Evolutionary conservation across 2,113 vertebrate species (phyloP).

Genomic region (Apistogramma diplotaenia): DNA sequence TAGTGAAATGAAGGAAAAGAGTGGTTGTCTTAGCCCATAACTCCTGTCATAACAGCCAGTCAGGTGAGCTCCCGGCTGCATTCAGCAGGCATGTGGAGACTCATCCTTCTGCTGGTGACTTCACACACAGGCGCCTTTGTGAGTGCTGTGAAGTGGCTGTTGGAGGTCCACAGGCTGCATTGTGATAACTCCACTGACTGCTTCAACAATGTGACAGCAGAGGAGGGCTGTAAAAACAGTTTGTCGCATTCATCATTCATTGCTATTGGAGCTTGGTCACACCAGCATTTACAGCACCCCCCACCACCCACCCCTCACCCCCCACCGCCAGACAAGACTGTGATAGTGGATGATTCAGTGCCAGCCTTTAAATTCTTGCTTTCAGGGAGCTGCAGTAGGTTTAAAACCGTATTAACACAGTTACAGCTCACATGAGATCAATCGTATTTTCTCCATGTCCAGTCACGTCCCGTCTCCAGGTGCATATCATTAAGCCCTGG

Average conservation of each 20-base stretch:
- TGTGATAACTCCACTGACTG: not conserved
- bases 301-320: not conserved
- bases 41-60: constrained; percentile 37
- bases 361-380: not conserved
- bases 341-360: not conserved
- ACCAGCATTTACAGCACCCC: not conserved
- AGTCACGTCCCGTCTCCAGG: too few relatives aligned
- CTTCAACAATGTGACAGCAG: not conserved
- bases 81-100: constrained; percentile 37
- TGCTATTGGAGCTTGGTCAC: not conserved
- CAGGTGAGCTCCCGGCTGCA: constrained; percentile 4
- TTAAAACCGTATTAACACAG: not conserved
- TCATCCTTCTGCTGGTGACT: constrained; percentile 12
- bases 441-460: not conserved
- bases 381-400: too few relatives aligned
- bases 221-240: not conserved
- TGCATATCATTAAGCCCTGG: not conserved
- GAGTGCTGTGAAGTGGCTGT: not conserved
- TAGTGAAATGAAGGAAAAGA: constrained; percentile 20
- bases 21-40: constrained; percentile 20
- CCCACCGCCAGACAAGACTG: not conserved
- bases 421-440: not conserved
- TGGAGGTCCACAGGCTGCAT: constrained; percentile 5
- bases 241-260: not conserved
- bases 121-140: not conserved